Evolutionary conservation across 2,113 vertebrate species (phyloP).

Genomic region (Plotosus lineatus): DNA sequence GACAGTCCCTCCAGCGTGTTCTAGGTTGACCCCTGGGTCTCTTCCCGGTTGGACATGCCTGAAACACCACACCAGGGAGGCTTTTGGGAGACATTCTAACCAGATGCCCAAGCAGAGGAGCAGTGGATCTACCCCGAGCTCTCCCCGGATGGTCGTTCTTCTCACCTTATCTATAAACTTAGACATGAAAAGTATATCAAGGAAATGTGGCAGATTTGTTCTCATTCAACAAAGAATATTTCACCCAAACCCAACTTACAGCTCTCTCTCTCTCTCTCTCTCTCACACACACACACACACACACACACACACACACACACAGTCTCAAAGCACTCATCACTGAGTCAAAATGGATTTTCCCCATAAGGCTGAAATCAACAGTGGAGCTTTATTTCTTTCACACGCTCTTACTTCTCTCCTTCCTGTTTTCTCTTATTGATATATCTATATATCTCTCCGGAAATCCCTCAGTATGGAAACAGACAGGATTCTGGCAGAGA

Average conservation of each 20-base stretch:
- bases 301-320: constrained; percentile 1
- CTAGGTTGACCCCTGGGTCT: too few species aligned
- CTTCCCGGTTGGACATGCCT: too few species aligned
- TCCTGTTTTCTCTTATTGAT: constrained; percentile 6
- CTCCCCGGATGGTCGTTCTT: too few species aligned
- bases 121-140: too few species aligned
- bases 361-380: constrained; percentile 8
- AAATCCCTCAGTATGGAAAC: constrained; percentile 29
- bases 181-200: background rate
- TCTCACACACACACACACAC: constrained; percentile 4
- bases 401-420: background rate
- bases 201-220: background rate
- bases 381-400: constrained; percentile 31
- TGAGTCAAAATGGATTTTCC: constrained; percentile 16
- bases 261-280: background rate
- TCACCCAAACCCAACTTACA: background rate
- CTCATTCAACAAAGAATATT: background rate
- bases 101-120: too few species aligned
- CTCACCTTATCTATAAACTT: too few species aligned
- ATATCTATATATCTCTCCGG: constrained; percentile 6
- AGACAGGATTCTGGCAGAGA: constrained; percentile 28
- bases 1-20: too few species aligned
- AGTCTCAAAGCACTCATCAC: constrained; percentile 14
- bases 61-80: too few species aligned
- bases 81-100: too few species aligned